These are phyloP conservation scores for Leptinotarsa undecemlineata DNA, from an alignment of 1,140 invertebrate genomes.

Conservation along the genomic window DNA sequence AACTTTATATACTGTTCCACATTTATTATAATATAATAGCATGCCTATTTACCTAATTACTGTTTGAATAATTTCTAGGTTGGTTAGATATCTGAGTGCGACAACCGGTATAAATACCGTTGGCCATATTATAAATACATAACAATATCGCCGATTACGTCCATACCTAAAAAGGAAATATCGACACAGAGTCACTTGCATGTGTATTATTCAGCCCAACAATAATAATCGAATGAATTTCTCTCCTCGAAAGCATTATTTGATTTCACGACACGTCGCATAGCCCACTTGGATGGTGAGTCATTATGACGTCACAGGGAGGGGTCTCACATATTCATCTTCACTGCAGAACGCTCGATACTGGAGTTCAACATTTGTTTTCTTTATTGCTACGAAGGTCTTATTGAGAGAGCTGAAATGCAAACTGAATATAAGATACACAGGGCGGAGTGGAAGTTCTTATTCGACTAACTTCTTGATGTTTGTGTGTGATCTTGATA, in stretches of 20 bases:
- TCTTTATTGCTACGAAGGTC: slow-evolving; percentile 3
- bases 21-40: no score
- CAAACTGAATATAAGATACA: neutral
- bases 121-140: no score
- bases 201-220: neutral
- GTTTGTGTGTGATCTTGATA: no score
- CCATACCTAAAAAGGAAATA: neutral
- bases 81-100: no score
- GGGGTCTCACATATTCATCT: slow-evolving; percentile 10
- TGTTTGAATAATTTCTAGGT: no score
- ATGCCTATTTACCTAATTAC: no score
- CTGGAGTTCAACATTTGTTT: neutral
- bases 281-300: slow-evolving; percentile 9
- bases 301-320: slow-evolving; percentile 15
- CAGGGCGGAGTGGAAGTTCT: neutral
- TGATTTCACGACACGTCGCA: slow-evolving; percentile 5
- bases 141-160: neutral
- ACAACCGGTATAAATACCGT: no score
- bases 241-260: neutral
- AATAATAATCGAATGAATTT: slow-evolving; percentile 21
- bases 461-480: no score
- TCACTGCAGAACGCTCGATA: slow-evolving; percentile 16
- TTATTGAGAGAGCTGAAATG: neutral
- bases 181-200: neutral
- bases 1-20: no score